A percentile compares a stretch with the other conserved stretches of the same genome.
phyloP scores from a whole-genome alignment of 2,113 vertebrate species.

The Leptodactylus fuscus region DNA sequence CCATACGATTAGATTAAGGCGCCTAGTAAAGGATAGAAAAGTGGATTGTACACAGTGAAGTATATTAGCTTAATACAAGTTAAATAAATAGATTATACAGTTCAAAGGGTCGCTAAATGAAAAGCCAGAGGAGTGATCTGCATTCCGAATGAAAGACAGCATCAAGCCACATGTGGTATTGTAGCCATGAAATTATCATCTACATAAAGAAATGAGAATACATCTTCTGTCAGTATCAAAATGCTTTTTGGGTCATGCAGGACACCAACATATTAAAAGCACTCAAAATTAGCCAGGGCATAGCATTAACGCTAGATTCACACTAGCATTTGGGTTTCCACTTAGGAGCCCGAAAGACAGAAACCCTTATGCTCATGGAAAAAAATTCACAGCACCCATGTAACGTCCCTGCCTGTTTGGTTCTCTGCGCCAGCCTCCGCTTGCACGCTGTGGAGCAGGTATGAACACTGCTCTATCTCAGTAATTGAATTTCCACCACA shows the following conservation, averaged over 20 bases:
- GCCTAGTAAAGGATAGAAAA: conserved; percentile 72
- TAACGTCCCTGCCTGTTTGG: too few relatives aligned
- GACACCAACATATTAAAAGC: not conserved
- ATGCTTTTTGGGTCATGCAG: conserved; percentile 52
- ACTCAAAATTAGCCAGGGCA: not conserved
- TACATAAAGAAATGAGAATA: conserved; percentile 60
- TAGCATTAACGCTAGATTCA: too few relatives aligned
- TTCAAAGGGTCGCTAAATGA: conserved; percentile 57
- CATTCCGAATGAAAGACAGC: conserved; percentile 57
- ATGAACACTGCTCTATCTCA: too few relatives aligned
- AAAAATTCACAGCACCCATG: too few relatives aligned
- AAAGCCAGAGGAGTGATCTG: conserved; percentile 49
- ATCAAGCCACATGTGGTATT: conserved; percentile 17
- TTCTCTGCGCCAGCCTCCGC: too few relatives aligned
- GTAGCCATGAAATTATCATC: conserved; percentile 62
- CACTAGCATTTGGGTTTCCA: too few relatives aligned
- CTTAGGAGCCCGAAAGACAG: too few relatives aligned
- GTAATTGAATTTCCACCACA: too few relatives aligned
- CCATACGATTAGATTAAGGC: conserved; percentile 78
- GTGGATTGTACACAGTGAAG: conserved; percentile 29
- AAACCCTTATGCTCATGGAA: too few relatives aligned
- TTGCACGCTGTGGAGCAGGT: too few relatives aligned
- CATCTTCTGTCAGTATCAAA: conserved; percentile 54
- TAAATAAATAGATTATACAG: conserved; percentile 53
- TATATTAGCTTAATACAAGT: conserved; percentile 58